Evolutionary conservation across 2,113 vertebrate genomes (phyloP).

Genomic region (Pholis gunnellus): DNA sequence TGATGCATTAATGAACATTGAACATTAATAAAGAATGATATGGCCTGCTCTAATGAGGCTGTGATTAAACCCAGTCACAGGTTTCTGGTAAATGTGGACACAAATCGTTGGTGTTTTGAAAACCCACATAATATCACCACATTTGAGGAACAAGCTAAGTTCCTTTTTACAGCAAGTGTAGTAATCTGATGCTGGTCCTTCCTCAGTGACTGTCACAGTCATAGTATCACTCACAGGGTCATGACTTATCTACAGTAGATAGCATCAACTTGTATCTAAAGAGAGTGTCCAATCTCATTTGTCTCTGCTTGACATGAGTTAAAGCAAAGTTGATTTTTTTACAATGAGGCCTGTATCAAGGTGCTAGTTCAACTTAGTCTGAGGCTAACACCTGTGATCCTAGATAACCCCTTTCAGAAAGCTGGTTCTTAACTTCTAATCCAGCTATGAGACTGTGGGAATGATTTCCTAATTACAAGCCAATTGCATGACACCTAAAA

Average conservation of each 20-base stretch:
- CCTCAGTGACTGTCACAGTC: neutral
- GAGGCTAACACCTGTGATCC: neutral
- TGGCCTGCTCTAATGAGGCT: neutral
- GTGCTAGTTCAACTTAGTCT: neutral
- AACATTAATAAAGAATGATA: no score
- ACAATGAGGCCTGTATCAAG: neutral
- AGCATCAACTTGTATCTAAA: neutral
- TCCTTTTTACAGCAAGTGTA: conserved; percentile 25
- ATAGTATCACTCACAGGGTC: neutral
- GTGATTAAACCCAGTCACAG: neutral
- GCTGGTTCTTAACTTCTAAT: neutral
- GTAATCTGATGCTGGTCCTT: conserved; percentile 27
- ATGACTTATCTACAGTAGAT: neutral
- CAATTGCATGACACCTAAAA: neutral
- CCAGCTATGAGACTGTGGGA: neutral
- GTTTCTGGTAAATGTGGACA: conserved; percentile 1
- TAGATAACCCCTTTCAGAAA: neutral
- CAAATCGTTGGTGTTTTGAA: neutral
- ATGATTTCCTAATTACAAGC: neutral
- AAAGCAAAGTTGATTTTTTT: neutral
- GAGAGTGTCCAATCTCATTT: neutral
- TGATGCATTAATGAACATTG: neutral
- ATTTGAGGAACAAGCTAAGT: conserved; percentile 52
- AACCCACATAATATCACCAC: conserved; percentile 11
- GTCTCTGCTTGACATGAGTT: neutral